Base-by-base conservation (phyloP, 1,140 invertebrate species). In the Caenorhabditis latens region DNA sequence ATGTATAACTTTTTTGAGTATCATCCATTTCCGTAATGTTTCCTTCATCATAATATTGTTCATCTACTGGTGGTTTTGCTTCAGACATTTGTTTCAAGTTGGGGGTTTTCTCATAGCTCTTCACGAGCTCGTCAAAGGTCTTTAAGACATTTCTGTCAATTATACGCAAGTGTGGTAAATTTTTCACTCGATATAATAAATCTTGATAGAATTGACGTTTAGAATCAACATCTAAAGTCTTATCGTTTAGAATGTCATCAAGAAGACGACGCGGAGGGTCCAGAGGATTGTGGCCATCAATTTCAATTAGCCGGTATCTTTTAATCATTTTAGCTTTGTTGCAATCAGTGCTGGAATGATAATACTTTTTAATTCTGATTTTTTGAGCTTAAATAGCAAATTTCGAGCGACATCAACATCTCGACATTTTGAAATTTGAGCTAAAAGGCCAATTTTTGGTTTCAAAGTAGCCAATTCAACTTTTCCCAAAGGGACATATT, bases 271-370 rank as follows among this genome's bases (percentile, higher is more conserved):
- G 13, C 13, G 55, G 13, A 58, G 55, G 55, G n/a, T 58, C 55
- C 19, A 58, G 55, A 19, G 55, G 55, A n/a, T 58, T 11, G 19
- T 58, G 55, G 6, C 55, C 55, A 58, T 58, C 55, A 58, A 58
- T 58, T 58, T 58, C 55, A 58, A 58, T 58, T n/a, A 58, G 19
- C 1, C 55, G 55, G 55, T 58, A 58, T 58, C n/a, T 58, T n/a
- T 58, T 58, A 4, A 58, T 58, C 55, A 58, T 58, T 19, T 58
- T n/a, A 58, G n/a, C 19, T n/a, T 58, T 5, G 55, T 58, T 58
- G 55, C 55, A 58, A 58, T 58, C 55, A 58, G 55, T 0, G 55
- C 55, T 58, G 55, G 55, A 58, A 58, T 58, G 55, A 58, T 58
- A 58, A 58, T n/a, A 19, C 14, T n/a, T 58, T 58, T 4, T n/a